Conservation (phyloP, 2,797 vertebrate genomes). For the Falco cherrug region DNA sequence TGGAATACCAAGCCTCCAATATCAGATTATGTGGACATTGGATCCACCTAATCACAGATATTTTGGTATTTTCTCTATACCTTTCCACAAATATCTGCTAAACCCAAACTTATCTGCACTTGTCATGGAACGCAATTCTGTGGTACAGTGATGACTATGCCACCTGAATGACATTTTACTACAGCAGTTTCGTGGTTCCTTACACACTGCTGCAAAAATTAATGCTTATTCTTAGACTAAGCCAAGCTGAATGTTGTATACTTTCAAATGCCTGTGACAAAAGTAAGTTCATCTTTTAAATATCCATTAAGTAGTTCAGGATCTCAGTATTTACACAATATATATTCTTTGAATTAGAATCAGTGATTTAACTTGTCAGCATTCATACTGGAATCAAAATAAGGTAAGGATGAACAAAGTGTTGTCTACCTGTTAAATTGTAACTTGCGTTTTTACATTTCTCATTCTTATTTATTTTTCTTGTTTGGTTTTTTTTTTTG, state of each 20-base stretch:
- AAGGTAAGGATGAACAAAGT: not conserved
- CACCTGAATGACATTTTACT: not conserved
- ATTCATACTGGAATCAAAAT: not conserved
- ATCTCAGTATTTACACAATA: not conserved
- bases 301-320: not conserved
- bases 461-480: not conserved
- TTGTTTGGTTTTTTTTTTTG: not conserved
- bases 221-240: not conserved
- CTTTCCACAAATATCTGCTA: not conserved
- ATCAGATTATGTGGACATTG: not conserved
- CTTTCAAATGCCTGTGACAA: not conserved
- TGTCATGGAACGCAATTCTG: not conserved
- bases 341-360: not conserved
- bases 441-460: not conserved
- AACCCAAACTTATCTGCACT: not conserved
- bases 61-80: not conserved
- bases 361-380: not conserved
- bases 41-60: not conserved
- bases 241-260: not conserved
- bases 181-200: fast-evolving
- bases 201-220: not conserved
- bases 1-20: not conserved
- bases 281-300: not conserved
- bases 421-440: not conserved
- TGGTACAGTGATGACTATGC: not conserved